Evolutionary conservation across 1,140 invertebrate species (phyloP).

Genomic region (Lordiphosa stackelbergi): DNA sequence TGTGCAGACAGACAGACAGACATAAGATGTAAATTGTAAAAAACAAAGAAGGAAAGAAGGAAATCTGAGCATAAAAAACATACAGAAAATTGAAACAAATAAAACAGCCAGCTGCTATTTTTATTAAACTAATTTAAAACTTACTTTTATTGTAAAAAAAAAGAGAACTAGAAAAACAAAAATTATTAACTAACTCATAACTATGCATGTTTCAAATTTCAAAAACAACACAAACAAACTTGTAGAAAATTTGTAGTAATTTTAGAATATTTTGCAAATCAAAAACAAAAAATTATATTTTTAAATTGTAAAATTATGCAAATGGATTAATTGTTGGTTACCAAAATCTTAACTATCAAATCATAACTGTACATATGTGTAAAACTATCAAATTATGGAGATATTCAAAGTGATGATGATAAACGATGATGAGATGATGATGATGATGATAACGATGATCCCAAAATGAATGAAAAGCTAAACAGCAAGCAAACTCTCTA

Average conservation of each 20-base stretch:
- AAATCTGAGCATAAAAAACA: slow-evolving; percentile 9
- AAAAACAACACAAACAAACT: slow-evolving; percentile 18
- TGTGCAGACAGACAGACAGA: slow-evolving; percentile 63
- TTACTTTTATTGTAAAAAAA: slow-evolving; percentile 38
- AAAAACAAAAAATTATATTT: slow-evolving; percentile 29
- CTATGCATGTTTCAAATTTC: slow-evolving; percentile 59
- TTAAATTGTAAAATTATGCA: slow-evolving; percentile 35
- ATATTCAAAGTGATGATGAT: slow-evolving; percentile 22
- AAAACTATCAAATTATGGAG: slow-evolving; percentile 24
- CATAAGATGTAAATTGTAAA: slow-evolving; percentile 71
- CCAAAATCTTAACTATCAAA: slow-evolving; percentile 20
- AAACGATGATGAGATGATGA: slow-evolving; percentile 2
- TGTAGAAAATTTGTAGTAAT: slow-evolving; percentile 55
- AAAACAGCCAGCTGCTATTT: slow-evolving; percentile 56
- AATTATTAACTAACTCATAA: slow-evolving; percentile 50
- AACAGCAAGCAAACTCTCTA: slow-evolving; percentile 23
- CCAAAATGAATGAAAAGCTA: slow-evolving; percentile 16
- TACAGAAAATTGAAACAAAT: slow-evolving; percentile 27
- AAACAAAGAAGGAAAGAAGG: slow-evolving; percentile 21
- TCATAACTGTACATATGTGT: slow-evolving; percentile 48
- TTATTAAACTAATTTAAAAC: slow-evolving; percentile 51
- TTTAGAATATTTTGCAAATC: slow-evolving; percentile 48
- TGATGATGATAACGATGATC: slow-evolving; percentile 7
- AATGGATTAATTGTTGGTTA: slow-evolving; percentile 32
- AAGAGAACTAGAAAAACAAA: slow-evolving; percentile 26